Percentiles rank a stretch among this genome's conserved stretches.
These are phyloP conservation scores for Cavia porcellus DNA, from an alignment of 2,113 vertebrate genomes.

Conservation along the genomic window DNA sequence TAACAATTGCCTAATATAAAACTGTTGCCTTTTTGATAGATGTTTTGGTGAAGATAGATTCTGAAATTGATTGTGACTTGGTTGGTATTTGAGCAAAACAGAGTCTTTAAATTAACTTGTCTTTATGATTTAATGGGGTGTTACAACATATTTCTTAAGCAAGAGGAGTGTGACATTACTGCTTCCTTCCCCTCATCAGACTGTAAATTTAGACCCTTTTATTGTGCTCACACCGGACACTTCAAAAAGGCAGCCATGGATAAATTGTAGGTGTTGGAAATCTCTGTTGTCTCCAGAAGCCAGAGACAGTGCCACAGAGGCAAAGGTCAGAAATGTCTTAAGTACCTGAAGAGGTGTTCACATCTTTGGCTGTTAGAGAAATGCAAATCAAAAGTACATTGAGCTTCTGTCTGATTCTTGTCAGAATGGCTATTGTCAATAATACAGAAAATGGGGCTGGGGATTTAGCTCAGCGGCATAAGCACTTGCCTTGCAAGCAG, in stretches of 20 bases:
- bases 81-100: slow-evolving; percentile 52
- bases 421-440: background rate
- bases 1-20: slow-evolving; percentile 77
- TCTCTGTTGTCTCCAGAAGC: background rate
- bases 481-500: too few relatives aligned
- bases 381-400: background rate
- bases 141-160: slow-evolving; percentile 68
- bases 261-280: background rate
- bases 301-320: background rate
- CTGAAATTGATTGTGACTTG: slow-evolving; percentile 58
- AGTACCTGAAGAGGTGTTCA: background rate
- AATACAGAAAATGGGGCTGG: too few relatives aligned
- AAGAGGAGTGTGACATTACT: slow-evolving; percentile 71
- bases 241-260: background rate
- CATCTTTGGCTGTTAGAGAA: background rate
- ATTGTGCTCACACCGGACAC: background rate
- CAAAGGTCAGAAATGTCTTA: background rate
- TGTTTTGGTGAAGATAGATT: slow-evolving; percentile 58
- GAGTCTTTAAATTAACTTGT: slow-evolving; percentile 78
- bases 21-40: slow-evolving; percentile 68
- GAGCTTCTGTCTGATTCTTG: background rate
- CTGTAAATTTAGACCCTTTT: slow-evolving; percentile 66
- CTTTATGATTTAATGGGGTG: slow-evolving; percentile 71
- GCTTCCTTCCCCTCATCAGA: slow-evolving; percentile 58
- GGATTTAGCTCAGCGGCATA: too few relatives aligned